Base-by-base conservation (phyloP, 2,888 invertebrate species). In the Dicyrtomina minuta region DNA sequence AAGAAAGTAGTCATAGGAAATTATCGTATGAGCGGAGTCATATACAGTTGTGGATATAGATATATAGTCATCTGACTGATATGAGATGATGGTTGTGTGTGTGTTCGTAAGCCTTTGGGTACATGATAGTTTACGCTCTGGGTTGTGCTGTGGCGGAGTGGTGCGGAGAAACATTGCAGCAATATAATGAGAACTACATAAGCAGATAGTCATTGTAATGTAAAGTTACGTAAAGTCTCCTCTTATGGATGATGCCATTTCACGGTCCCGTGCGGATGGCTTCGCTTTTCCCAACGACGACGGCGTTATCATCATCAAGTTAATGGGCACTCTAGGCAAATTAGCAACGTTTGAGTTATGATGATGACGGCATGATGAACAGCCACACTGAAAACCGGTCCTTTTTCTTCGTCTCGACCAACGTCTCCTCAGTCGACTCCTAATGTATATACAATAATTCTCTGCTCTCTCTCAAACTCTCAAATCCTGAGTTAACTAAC, bases 241-340 rank as follows among this genome's bases (percentile, higher is more conserved):
- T 66, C 49, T 58, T 66, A 66, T 66, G 66, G 70, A 70, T 67
- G 70, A 67, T 67, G 70, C 70, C 70, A 70, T 70, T 70, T 70
- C 70, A 70, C 67, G 70, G 60, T 70, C 41, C 66, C 67, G 22
- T 46, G 66, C 46, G 58, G 58, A 58, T 58, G 49, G 58, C 58
- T 66, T 66, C 66, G 66, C 66, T 66, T 59, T 66, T 66, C 66
- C 59, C 66, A 58, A 64, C 64, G 66, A 66, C 66, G 65, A 65
- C 66, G 66, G 55, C 66, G 66, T 66, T 56, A 56, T 62, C 67
- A 62, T 70, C 58, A 67, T 67, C 67, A 67, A 62, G 53, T 60
- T 70, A 70, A 70, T 70, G 70, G 70, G 67, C 70, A 70, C 70
- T 70, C 70, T 70, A 70, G 53, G 61, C 64, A 70, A 70, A 70